phyloP scores from a whole-genome alignment of 1,140 invertebrate species.

The Mercenaria mercenaria region DNA sequence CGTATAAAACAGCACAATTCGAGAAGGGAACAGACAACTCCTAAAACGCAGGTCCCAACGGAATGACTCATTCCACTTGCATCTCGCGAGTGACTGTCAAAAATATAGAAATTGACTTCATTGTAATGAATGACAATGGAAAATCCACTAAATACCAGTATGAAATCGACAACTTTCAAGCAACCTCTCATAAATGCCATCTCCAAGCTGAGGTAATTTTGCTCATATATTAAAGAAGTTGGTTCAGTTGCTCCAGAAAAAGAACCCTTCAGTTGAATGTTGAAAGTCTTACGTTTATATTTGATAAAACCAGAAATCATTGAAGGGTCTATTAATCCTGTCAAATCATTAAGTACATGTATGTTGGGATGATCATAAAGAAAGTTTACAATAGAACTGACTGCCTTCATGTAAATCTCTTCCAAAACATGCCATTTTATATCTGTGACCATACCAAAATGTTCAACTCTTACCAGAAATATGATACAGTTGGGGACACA shows the following conservation, averaged over 20 bases:
- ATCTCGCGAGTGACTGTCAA: not conserved
- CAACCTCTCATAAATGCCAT: not conserved
- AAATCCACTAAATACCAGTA: not conserved
- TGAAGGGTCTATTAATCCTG: not conserved
- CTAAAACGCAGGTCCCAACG: not conserved
- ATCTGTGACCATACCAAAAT: not conserved
- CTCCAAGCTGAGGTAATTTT: not conserved
- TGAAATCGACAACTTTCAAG: not conserved
- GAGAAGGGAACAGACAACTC: not conserved
- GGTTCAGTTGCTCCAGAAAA: not conserved
- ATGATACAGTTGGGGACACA: not conserved
- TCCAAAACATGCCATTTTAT: not conserved
- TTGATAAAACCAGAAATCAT: not conserved
- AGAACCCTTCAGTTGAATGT: not conserved
- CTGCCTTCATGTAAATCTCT: not conserved
- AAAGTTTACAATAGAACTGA: not conserved
- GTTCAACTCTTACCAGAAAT: not conserved
- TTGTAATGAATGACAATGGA: not conserved
- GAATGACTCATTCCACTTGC: not conserved
- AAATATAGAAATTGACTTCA: not conserved
- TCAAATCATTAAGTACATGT: not conserved
- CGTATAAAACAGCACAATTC: not conserved
- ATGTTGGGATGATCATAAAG: too few relatives aligned
- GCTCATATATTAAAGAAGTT: not conserved
- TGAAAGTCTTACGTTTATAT: not conserved